Evolutionary conservation across 2,888 invertebrate genomes (phyloP).

Genomic region (Maniola hyperantus): DNA sequence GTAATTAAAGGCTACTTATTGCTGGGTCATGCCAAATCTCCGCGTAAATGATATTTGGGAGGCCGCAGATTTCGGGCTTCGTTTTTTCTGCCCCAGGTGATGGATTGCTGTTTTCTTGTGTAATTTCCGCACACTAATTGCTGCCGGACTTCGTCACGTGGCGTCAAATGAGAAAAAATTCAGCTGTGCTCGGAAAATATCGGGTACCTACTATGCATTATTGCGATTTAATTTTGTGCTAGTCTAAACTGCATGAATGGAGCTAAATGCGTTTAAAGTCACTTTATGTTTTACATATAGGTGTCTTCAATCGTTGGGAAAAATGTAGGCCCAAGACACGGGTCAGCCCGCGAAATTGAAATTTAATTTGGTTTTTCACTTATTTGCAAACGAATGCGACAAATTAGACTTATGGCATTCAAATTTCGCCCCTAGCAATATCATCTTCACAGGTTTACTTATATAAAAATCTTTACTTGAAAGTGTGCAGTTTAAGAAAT

Average conservation of each 20-base stretch:
- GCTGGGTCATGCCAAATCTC: slow-evolving; percentile 50
- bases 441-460: too few species aligned
- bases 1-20: slow-evolving; percentile 52
- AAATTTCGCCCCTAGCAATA: too few species aligned
- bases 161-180: slow-evolving; percentile 27
- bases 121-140: slow-evolving; percentile 81
- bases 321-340: too few species aligned
- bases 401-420: too few species aligned
- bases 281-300: not conserved
- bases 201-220: not conserved
- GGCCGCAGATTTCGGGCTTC: slow-evolving; percentile 71
- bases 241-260: not conserved
- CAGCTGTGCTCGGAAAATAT: not conserved
- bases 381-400: too few species aligned
- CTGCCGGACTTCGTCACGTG: slow-evolving; percentile 49
- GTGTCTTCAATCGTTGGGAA: too few species aligned
- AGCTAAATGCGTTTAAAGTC: not conserved
- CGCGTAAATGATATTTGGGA: slow-evolving; percentile 62
- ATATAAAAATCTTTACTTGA: too few species aligned
- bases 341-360: too few species aligned
- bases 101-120: slow-evolving; percentile 79
- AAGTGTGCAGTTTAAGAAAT: too few species aligned
- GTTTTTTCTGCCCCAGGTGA: slow-evolving; percentile 75
- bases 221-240: not conserved
- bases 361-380: too few species aligned